Conservation (phyloP, 1,140 invertebrate species). For the Zaprionus gabonicus region DNA sequence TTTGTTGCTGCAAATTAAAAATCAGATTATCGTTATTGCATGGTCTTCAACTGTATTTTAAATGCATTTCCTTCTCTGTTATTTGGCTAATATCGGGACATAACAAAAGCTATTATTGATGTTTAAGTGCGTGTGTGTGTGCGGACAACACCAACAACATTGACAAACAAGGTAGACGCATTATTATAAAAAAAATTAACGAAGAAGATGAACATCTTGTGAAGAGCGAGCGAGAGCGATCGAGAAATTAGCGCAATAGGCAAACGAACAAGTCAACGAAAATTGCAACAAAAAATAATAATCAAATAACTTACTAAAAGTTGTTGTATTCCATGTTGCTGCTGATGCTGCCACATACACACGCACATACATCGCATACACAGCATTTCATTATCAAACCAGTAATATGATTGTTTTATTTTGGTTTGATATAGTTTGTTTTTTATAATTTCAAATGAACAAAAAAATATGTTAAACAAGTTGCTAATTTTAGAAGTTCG, state of each 20-base stretch:
- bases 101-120: conserved; percentile 48
- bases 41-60: background rate
- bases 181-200: background rate
- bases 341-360: conserved; percentile 85
- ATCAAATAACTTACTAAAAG: conserved; percentile 87
- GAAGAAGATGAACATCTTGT: conserved; percentile 47
- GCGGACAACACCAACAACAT: conserved; percentile 58
- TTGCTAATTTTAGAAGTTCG: conserved; percentile 5
- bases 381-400: conserved; percentile 33
- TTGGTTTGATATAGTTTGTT: conserved; percentile 23
- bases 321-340: conserved; percentile 88
- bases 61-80: conserved; percentile 20
- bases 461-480: conserved; percentile 3
- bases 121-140: conserved; percentile 45
- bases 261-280: conserved; percentile 52
- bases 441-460: background rate
- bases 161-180: conserved; percentile 30
- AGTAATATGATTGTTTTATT: conserved; percentile 20
- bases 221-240: conserved; percentile 40
- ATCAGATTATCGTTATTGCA: conserved; percentile 14
- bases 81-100: conserved; percentile 27
- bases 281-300: conserved; percentile 64
- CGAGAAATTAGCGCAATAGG: conserved; percentile 50
- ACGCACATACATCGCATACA: conserved; percentile 27
- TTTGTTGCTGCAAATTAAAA: conserved; percentile 85